Evolutionary conservation across 1,140 invertebrate species (phyloP), one percentile per base, ranked within the genome.

Genomic region (Procambarus virginalis): DNA sequence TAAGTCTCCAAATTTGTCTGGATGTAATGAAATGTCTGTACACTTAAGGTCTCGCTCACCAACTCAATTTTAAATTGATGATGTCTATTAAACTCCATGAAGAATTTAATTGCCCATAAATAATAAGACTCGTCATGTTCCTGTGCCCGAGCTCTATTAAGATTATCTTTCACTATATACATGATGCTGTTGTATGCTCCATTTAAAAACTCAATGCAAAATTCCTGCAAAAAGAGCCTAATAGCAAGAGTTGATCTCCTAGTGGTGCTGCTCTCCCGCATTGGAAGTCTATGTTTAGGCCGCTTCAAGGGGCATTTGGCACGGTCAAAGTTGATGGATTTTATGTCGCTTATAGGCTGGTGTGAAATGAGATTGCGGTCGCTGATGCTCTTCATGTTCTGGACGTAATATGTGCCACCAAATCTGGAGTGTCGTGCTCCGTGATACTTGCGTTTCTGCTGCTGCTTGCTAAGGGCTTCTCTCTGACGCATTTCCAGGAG

Each of bases 31-130:
- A 99, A 99, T 89, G 96, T 96, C 86, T 96, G 95, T 0, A 97
- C 96, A n/a, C 96, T 96, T 95, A 99, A 96, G 10, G 97, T 98
- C 95, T 98, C 97, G 93, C 96, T 98, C 82, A 99, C 96, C 92
- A 97, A 95, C 94, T 98, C 97, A 91, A 98, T 96, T 94, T 97
- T 95, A 93, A 98, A 97, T 76, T 95, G 96, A 92, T 96, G 95
- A 93, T 96, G 95, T 92, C 98, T 96, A 95, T 98, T 99, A 94
- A 99, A 99, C 94, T 99, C 97, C 97, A 99, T 98, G 94, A 99
- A 99, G 94, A 99, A 99, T 93, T 96, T 96, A 92, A 99, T 95
- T 9, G 97, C 96, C 98, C 98, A 99, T 77, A 99, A 94, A 94
- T 99, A 99, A 94, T 98, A 98, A 10, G 97, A 97, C 93, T 98